Conservation (phyloP, 1,140 invertebrate genomes). For the Drosophila kikkawai region DNA sequence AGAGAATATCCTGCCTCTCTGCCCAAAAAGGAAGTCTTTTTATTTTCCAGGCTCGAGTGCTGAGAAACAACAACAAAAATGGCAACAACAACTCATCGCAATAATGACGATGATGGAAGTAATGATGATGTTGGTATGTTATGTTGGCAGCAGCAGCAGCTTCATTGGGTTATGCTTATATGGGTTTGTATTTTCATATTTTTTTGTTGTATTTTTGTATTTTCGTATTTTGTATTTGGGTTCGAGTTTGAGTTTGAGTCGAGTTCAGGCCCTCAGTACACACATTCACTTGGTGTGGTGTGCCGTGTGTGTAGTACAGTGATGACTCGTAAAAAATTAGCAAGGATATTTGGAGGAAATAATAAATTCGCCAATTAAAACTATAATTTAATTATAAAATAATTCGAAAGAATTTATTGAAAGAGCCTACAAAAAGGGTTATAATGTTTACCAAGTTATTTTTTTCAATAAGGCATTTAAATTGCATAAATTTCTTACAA, state of each 20-base stretch:
- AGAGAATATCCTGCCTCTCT: slow-evolving; percentile 42
- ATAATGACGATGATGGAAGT: slow-evolving; percentile 52
- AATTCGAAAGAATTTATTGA: no score
- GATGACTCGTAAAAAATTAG: background rate
- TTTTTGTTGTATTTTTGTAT: background rate
- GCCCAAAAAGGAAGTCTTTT: slow-evolving; percentile 61
- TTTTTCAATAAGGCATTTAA: no score
- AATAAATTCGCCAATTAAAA: background rate
- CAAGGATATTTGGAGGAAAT: background rate
- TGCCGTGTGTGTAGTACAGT: slow-evolving; percentile 28
- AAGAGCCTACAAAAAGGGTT: no score
- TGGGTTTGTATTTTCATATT: slow-evolving; percentile 37
- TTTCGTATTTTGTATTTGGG: slow-evolving; percentile 29
- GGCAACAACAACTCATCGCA: slow-evolving; percentile 39
- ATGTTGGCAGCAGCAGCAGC: slow-evolving; percentile 51
- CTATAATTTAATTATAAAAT: background rate
- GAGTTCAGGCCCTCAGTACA: slow-evolving; percentile 17
- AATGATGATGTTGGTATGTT: slow-evolving; percentile 48
- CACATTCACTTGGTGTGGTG: slow-evolving; percentile 4
- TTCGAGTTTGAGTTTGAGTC: slow-evolving; percentile 33
- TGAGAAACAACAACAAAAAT: slow-evolving; percentile 27
- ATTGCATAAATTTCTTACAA: no score
- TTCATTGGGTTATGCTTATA: slow-evolving; percentile 73
- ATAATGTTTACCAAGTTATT: no score
- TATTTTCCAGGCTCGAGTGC: slow-evolving; percentile 50